Conservation (phyloP, 2,113 vertebrate species). For the Stictonetta naevosa region DNA sequence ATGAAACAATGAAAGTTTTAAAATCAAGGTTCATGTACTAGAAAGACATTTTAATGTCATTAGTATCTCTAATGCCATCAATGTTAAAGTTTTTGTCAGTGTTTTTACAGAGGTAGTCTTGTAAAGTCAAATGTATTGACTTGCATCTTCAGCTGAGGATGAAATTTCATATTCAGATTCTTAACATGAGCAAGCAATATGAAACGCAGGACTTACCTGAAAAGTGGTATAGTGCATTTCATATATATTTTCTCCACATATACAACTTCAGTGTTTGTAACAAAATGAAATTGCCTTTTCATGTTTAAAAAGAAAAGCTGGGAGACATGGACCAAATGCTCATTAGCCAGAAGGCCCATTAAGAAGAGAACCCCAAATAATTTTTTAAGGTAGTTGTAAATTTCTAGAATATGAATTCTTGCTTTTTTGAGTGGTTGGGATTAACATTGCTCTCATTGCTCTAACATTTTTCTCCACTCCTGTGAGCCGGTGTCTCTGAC, state of each 20-base stretch:
- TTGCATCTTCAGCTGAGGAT: neutral
- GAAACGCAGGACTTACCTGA: neutral
- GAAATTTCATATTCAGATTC: neutral
- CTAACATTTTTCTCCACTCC: neutral
- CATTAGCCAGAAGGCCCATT: neutral
- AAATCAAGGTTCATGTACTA: neutral
- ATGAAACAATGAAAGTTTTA: conserved; percentile 2
- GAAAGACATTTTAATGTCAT: neutral
- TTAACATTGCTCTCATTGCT: neutral
- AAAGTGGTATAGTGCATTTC: neutral
- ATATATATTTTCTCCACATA: neutral
- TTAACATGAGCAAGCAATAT: neutral
- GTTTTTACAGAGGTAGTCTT: neutral
- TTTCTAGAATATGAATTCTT: neutral
- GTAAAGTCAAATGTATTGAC: neutral
- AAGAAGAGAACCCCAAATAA: neutral
- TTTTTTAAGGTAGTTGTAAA: neutral
- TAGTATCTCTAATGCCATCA: neutral
- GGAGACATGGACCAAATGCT: neutral
- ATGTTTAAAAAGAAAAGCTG: neutral
- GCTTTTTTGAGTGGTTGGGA: neutral
- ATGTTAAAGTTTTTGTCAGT: neutral
- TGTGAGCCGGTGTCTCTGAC: neutral
- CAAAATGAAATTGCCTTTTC: neutral
- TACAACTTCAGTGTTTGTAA: neutral